phyloP scores from a whole-genome alignment of 2,797 vertebrate genomes.

The Gymnothorax javanicus region DNA sequence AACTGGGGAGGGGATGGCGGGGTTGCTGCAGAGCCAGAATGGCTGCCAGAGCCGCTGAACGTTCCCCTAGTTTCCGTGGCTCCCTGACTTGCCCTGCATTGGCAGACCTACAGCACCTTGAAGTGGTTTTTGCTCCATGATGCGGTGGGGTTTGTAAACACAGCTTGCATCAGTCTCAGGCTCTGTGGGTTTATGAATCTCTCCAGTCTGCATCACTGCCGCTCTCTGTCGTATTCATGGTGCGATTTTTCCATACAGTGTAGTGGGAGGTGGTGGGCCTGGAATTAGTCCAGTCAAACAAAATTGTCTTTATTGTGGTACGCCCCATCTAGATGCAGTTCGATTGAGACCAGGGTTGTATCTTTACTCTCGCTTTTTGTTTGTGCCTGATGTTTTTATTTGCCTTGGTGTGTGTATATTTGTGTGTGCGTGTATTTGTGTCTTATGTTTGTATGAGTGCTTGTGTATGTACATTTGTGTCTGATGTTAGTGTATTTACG shows the following conservation, averaged over 20 bases:
- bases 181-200: background rate
- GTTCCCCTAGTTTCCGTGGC: no score
- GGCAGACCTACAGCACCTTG: background rate
- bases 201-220: background rate
- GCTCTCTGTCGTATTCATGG: background rate
- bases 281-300: background rate
- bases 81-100: background rate
- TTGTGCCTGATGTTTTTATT: background rate
- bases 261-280: background rate
- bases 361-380: background rate
- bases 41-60: background rate
- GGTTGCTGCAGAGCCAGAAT: background rate
- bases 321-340: background rate
- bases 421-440: background rate
- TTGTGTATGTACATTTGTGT: background rate
- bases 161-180: background rate
- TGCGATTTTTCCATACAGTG: background rate
- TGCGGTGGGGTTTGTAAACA: background rate
- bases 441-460: background rate
- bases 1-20: background rate
- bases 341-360: background rate
- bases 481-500: background rate
- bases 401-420: background rate
- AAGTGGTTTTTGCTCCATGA: background rate
- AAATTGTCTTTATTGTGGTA: background rate